Base-by-base conservation (phyloP, 2,113 vertebrate species). In the Rhizomys pruinosus region DNA sequence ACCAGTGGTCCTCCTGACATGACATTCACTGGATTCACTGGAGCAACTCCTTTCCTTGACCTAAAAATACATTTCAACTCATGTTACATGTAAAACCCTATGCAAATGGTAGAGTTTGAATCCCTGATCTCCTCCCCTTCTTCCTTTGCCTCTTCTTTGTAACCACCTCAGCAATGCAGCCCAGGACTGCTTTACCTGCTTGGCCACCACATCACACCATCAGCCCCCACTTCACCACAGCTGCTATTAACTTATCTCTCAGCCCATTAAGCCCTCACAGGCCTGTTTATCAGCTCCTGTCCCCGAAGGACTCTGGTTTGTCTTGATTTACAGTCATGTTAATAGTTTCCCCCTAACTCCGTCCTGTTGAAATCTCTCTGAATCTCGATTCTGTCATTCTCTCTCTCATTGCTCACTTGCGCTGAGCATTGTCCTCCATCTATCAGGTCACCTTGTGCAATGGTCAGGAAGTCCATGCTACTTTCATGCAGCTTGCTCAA, bases 291-390 rank as follows among this genome's bases (percentile, higher is more conserved):
- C 95, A 86, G 42, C 81, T 47, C n/a, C n/a, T n/a, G n/a, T 42
- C n/a, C 7, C 19, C 34, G 42, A 2, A 63, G 59, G 57, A 81
- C 73, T 91, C 84, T 3, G 16, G 87, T 55, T 32, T 84, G 61
- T 87, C 87, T 94, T 71, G 73, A 94, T 66, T 79, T 71, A 71
- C 64, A 63, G 55, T 93, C 34, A 13, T 37, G 3, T 17, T 76
- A 64, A 25, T 3, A 20, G 9, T 74, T 88, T 84, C 74, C n/a
- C 76, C 81, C 29, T 57, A 57, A 82, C 47, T 71, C 52, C 66
- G 73, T 63, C 81, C 80, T 94, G 81, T 91, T 87, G 91, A 95
- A 95, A 96, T 89, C 76, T 37, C 55, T 74, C 57, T 87, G 72
- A 91, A 71, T 89, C 69, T 85, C 73, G 66, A 68, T 94, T 74